phyloP scores from a whole-genome alignment of 1,140 invertebrate species.

The Hylaeus volcanicus region DNA sequence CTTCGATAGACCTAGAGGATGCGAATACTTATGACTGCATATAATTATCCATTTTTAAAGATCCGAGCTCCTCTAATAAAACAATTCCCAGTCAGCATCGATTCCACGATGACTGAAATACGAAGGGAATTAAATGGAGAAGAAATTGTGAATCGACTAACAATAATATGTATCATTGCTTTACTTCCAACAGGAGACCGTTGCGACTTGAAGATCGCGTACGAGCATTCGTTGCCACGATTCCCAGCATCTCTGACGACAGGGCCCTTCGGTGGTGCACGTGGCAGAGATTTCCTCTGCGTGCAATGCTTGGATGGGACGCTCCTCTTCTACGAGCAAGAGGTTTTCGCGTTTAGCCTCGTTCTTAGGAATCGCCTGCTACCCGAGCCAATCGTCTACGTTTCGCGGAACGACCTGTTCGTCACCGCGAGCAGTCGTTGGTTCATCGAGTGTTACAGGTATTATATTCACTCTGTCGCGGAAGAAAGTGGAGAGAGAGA shows the following conservation, averaged over 20 bases:
- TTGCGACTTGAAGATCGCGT: conserved; percentile 82
- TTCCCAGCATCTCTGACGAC: conserved; percentile 85
- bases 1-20: too few relatives aligned
- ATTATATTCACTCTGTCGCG: conserved; percentile 55
- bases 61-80: too few relatives aligned
- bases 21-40: too few relatives aligned
- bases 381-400: conserved; percentile 89
- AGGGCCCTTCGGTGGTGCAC: conserved; percentile 90
- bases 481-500: too few relatives aligned
- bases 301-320: conserved; percentile 93
- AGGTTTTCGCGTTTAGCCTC: conserved; percentile 89
- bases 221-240: conserved; percentile 85
- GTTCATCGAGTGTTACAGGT: conserved; percentile 91
- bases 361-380: conserved; percentile 88
- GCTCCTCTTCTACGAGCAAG: conserved; percentile 93
- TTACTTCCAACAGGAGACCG: conserved; percentile 82
- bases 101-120: too few relatives aligned
- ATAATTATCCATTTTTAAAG: too few relatives aligned
- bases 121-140: too few relatives aligned
- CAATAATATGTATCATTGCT: too few relatives aligned
- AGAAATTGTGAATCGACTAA: too few relatives aligned
- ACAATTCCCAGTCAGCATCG: too few relatives aligned
- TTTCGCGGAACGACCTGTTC: conserved; percentile 90
- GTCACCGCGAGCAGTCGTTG: conserved; percentile 88
- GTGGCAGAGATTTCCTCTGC: conserved; percentile 91